Conservation (phyloP, 1,140 invertebrate species). For the Ceratosolen fusciceps region DNA sequence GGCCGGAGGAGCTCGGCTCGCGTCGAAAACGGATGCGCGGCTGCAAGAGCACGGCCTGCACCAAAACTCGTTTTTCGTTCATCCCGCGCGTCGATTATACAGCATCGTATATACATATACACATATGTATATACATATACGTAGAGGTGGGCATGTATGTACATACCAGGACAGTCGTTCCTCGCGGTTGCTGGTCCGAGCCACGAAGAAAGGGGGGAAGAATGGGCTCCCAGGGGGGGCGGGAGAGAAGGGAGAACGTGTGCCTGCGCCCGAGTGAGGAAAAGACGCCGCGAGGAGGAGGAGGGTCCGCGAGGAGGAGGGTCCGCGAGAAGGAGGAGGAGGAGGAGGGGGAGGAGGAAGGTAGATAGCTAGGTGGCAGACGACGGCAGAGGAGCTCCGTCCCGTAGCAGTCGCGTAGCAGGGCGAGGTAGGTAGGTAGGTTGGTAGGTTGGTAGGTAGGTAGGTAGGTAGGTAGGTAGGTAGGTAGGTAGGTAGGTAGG, state of each 20-base stretch:
- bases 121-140: not conserved
- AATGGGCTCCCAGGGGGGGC: not conserved
- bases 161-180: constrained; percentile 6
- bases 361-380: not conserved
- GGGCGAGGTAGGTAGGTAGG: no score
- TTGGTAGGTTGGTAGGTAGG: not conserved
- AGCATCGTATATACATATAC: constrained; percentile 1
- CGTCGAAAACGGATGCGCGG: not conserved
- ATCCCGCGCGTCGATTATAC: constrained; percentile 27
- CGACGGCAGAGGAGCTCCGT: no score
- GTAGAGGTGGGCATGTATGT: not conserved
- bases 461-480: not conserved
- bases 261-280: not conserved
- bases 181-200: not conserved
- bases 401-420: no score
- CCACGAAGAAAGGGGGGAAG: not conserved
- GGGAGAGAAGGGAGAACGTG: not conserved
- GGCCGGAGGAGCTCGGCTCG: not conserved
- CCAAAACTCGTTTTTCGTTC: constrained; percentile 42
- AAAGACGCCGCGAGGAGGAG: not conserved
- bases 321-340: no score
- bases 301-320: not conserved
- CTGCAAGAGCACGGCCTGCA: not conserved
- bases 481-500: not conserved
- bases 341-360: not conserved